Base-by-base conservation (phyloP, 2,797 vertebrate genomes). In the Mus caroli region DNA sequence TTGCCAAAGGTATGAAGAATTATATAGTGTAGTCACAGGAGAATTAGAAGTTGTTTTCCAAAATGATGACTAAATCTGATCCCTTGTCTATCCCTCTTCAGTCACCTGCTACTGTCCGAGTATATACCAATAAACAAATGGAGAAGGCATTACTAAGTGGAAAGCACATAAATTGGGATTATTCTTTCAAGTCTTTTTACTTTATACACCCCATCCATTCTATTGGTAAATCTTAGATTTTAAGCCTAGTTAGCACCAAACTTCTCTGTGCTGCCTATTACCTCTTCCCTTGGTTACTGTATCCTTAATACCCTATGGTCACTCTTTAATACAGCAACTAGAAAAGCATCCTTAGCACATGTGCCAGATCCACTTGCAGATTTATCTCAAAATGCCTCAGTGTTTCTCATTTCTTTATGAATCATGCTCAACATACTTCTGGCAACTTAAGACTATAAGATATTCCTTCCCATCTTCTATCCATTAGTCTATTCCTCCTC, bases 11-110 rank as follows among this genome's bases (percentile, higher is more conserved):
- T 2, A 34, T 54, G 31, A 76, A 58, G 9, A 0, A 58, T 64
- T 50, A 43, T 50, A 43, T 3, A 78, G 0, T 78, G 1, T 6
- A 69, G 14, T 83, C 19, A 83, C 0, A 79, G 34, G 10, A 94
- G 0, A 34, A 77, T 83, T 88, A 50, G 54, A 52, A 12, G 28
- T 24, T n/a, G 4, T 22, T 71, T 88, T n/a, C 22, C 88, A 80
- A 19, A 85, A 2, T 56, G 8, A 75, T 31, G 10, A 34, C 24
- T 77, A 92, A 84, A 91, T 87, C 58, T 71, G 50, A 71, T 69
- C 14, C 9, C 20, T 19, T 31, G 26, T 2, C 5, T 67, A 0
- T 2, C 2, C 2, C 0, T 1, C 1, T 78, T 40, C 13, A 26
- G 3, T 3, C 54, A 17, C 10, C 7, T 52, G 0, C 17, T 60